A percentile compares a stretch with the other conserved stretches of the same genome.
These are phyloP conservation scores for Acanthaster planci DNA, from an alignment of 35 echinoderm and acorn worm species.

Conservation along the genomic window DNA sequence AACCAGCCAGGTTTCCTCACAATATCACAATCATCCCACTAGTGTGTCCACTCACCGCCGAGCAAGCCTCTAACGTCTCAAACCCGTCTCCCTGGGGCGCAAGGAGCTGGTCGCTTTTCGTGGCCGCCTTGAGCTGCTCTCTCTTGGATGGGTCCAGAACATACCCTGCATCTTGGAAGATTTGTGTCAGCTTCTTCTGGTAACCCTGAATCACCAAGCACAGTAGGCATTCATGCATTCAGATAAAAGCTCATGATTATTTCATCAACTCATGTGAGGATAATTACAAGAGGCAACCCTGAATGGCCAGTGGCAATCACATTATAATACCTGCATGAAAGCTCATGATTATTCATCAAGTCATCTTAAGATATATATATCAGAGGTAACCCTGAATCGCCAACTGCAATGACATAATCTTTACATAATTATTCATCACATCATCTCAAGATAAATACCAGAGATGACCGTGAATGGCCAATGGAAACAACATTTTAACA, in stretches of 20 bases:
- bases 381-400: background rate
- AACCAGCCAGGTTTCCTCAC: too few relatives aligned
- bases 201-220: background rate
- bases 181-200: constrained; percentile 7
- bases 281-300: background rate
- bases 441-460: background rate
- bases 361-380: background rate
- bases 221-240: background rate
- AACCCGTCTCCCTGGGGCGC: background rate
- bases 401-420: too few relatives aligned
- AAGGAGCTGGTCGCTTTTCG: background rate
- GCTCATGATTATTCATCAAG: background rate
- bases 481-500: background rate
- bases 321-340: background rate
- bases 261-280: background rate
- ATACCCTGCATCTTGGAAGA: background rate
- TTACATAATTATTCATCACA: background rate
- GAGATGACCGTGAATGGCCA: background rate
- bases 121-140: background rate
- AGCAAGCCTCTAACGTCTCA: background rate
- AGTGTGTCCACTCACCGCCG: background rate
- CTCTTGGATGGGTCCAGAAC: background rate
- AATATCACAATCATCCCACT: too few relatives aligned
- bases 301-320: background rate
- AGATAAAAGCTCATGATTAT: background rate